Evolutionary conservation across 2,113 vertebrate genomes (phyloP).

Genomic region (Anthoscopus minutus): DNA sequence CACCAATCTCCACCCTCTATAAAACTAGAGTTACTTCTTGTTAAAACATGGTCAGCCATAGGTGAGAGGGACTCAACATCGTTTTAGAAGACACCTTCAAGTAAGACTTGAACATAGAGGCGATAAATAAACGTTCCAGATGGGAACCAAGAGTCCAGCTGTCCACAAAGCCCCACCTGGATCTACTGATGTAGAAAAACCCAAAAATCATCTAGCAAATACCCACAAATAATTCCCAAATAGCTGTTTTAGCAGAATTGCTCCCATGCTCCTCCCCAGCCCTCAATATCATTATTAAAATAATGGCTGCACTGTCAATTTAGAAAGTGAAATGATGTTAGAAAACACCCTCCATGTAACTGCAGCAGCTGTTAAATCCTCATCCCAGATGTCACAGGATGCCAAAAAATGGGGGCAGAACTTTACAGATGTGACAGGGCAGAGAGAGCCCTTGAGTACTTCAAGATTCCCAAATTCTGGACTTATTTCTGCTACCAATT

Average conservation of each 20-base stretch:
- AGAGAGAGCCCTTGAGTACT: neutral
- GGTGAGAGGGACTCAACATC: neutral
- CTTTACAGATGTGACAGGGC: neutral
- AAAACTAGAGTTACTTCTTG: neutral
- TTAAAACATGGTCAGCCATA: neutral
- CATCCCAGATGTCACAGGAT: rapidly evolving
- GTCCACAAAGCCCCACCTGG: neutral
- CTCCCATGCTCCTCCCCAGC: neutral
- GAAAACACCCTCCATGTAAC: neutral
- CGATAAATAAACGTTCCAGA: neutral
- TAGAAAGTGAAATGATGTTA: neutral
- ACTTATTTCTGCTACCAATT: neutral
- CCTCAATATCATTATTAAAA: neutral
- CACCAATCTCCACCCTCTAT: neutral
- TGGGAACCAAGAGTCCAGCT: neutral
- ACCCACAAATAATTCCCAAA: neutral
- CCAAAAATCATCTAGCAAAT: neutral
- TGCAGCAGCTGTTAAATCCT: neutral
- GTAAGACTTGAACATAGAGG: rapidly evolving
- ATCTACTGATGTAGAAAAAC: neutral
- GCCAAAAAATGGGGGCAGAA: neutral
- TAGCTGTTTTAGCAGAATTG: neutral
- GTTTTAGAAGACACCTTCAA: neutral
- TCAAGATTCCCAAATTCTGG: neutral
- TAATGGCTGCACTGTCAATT: neutral